Conservation (phyloP, 2,113 vertebrate genomes). For the Indicator maculatus region DNA sequence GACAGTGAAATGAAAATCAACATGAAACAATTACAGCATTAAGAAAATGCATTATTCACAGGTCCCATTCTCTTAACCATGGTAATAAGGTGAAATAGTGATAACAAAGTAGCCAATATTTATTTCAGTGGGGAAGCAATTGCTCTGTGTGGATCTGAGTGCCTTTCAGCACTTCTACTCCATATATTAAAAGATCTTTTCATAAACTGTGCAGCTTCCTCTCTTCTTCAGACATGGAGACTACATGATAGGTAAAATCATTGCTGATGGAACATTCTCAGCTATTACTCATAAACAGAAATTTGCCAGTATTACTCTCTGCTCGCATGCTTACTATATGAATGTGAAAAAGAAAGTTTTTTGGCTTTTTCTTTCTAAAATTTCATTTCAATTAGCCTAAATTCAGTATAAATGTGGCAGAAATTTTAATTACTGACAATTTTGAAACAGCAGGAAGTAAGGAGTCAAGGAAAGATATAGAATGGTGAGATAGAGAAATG, state of each 20-base stretch:
- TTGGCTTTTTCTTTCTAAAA: neutral
- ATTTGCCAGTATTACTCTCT: neutral
- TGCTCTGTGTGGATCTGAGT: neutral
- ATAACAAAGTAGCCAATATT: neutral
- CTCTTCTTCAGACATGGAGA: neutral
- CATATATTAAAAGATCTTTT: neutral
- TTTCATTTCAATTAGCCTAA: neutral
- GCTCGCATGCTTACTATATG: neutral
- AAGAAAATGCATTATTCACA: constrained; percentile 8
- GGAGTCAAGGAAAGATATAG: neutral
- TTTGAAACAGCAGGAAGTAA: neutral
- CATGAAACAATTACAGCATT: neutral
- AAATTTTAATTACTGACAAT: neutral
- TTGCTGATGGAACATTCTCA: neutral
- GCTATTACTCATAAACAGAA: constrained; percentile 3
- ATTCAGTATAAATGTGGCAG: neutral
- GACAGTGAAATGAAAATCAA: constrained; percentile 3
- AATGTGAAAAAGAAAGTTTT: neutral
- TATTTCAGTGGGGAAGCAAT: constrained; percentile 29
- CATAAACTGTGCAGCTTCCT: neutral
- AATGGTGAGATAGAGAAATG: neutral
- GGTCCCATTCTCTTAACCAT: neutral
- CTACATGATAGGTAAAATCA: neutral
- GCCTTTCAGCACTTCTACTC: constrained; percentile 4
- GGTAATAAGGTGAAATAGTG: constrained; percentile 27